A percentile compares a stretch with the other conserved stretches of the same genome.
These are phyloP conservation scores for Drosophila athabasca DNA, from an alignment of 1,140 invertebrate genomes.

Conservation along the genomic window DNA sequence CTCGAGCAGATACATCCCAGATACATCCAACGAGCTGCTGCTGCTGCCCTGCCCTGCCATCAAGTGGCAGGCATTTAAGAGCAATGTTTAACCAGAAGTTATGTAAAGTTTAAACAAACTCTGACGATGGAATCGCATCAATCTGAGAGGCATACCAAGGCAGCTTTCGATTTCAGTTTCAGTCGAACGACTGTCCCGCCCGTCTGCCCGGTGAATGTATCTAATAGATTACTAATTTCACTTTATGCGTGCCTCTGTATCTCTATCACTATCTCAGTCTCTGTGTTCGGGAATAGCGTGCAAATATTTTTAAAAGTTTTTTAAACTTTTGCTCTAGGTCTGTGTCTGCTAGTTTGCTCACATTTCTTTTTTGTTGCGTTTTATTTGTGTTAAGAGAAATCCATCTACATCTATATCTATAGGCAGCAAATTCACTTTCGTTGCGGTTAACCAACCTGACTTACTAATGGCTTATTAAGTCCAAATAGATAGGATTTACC, in stretches of 20 bases:
- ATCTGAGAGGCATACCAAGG: constrained; percentile 8
- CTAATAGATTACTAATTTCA: constrained; percentile 75
- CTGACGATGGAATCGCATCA: constrained; percentile 29
- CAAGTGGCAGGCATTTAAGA: too few relatives aligned
- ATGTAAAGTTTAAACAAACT: constrained; percentile 50
- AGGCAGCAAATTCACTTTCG: constrained; percentile 71
- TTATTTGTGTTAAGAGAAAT: constrained; percentile 62
- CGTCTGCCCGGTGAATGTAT: constrained; percentile 48
- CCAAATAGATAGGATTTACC: constrained; percentile 73
- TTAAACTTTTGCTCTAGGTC: constrained; percentile 15
- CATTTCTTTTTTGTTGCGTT: constrained; percentile 29
- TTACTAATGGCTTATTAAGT: constrained; percentile 80
- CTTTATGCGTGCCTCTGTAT: constrained; percentile 65
- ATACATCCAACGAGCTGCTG: not conserved
- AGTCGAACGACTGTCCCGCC: too few relatives aligned
- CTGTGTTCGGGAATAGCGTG: constrained; percentile 61
- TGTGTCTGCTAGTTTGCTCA: constrained; percentile 11
- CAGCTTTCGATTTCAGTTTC: constrained; percentile 66
- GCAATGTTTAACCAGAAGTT: constrained; percentile 34
- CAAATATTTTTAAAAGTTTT: constrained; percentile 73
- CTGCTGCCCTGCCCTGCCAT: too few relatives aligned
- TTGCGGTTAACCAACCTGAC: constrained; percentile 77
- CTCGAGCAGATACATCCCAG: constrained; percentile 20
- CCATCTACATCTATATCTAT: constrained; percentile 23
- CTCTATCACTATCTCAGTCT: constrained; percentile 51